Evolutionary conservation across 1,140 invertebrate species (phyloP), one percentile per base, ranked within the genome.

Genomic region (Ostrea denselamellosa): DNA sequence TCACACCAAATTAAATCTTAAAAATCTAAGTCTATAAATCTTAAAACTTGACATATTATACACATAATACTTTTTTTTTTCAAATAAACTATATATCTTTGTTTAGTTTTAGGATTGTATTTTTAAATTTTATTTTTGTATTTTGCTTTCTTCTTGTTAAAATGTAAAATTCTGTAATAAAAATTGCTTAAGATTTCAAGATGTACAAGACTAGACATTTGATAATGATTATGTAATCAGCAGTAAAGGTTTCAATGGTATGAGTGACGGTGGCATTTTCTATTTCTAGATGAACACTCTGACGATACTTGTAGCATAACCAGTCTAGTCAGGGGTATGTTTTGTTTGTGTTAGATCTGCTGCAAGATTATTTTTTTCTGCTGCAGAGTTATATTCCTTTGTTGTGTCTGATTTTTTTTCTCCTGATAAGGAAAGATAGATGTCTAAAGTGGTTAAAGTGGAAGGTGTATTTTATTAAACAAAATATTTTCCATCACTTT

Each of bases 301-400:
- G 68, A 77, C 8, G 68, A 77, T 28, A 77, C 68, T 34, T 77
- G 68, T 77, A 77, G 68, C 14, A 28, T 77, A 14, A 34, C 68
- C 68, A 77, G 68, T 77, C 68, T 77, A 28, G 68, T 77, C 68
- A 77, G 68, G 68, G 68, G 68, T 77, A 77, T 25, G 68, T 77
- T 77, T 77, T 17, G 10, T 62, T 62, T 77, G 22, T 77, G 68
- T 77, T 77, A 77, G 68, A 77, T 77, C 68, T 28, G 68, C 68
- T 25, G 28, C 25, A 22, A 77, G 25, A 77, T 25, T 28, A 28
- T 77, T 77, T 77, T 5, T 77, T 28, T 77, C 68, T 77, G 68
- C 28, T 77, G 68, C 28, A 77, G 68, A 77, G 28, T 77, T 77
- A 77, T 77, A 10, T 77, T 25, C 68, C 68, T 77, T 77, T 77